Evolutionary conservation across 2,888 invertebrate genomes (phyloP), one percentile per base, ranked within the genome.

Genomic region (Drosophila hamatofila): DNA sequence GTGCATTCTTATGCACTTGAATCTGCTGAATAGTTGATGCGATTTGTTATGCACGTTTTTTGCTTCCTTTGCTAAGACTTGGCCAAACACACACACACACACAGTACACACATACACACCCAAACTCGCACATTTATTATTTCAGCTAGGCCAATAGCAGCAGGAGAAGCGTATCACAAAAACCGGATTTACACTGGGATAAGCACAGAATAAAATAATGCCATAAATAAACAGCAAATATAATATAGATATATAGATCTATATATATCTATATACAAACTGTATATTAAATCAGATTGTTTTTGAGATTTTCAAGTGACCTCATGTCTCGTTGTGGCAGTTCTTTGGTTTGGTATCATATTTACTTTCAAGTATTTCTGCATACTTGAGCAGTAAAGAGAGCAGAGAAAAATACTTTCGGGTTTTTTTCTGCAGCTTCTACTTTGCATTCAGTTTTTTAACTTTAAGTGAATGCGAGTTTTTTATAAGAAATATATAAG

Each of bases 1-100:
- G 46, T 69, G 58, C 66, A 78, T 60, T 81, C 67, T 66, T 63
- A 71, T 77, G 71, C 80, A 65, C 62, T 71, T 56, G 73, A 66
- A 66, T 54, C 51, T 78, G 67, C 61, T 84, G 82, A 84, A 89
- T 81, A 72, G 64, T 72, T 83, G 78, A 89, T 87, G 89, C 70
- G 78, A 78, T 78, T 81, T 87, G 75, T 65, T 87, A 87, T 88
- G 86, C 86, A 79, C n/a, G 35, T 49, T 64, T 63, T 41, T 63
- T 42, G 44, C 11, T 54, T 25, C 27, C 51, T 23, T 23, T 49
- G 70, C 65, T 76, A 65, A 60, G 44, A 58, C 62, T 66, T 77
- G 62, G 62, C 57, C 81, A 81, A 81, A 60, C 54, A 79, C 41
- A 44, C 54, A 52, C 62, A 35, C 12, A 18, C 14, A 61, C 58